These are phyloP conservation scores for Motacilla alba DNA, from an alignment of 2,113 vertebrate species.

Conservation along the genomic window DNA sequence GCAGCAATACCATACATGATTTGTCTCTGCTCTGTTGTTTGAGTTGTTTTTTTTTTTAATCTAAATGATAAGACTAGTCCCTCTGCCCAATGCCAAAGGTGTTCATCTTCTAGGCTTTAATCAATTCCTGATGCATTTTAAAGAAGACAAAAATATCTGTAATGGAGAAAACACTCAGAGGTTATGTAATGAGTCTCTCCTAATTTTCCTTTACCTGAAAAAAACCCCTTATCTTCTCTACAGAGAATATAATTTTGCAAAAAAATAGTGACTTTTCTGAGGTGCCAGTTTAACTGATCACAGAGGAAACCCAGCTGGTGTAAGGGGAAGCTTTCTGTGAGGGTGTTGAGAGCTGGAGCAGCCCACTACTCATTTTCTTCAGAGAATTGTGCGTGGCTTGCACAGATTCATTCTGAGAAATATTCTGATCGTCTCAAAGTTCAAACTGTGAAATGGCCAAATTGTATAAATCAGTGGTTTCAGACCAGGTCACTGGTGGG, in stretches of 20 bases:
- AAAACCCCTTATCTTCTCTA: not conserved
- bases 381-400: not conserved
- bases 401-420: not conserved
- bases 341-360: not conserved
- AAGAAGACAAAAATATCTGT: not conserved
- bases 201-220: not conserved
- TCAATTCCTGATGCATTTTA: not conserved
- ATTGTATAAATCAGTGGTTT: not conserved
- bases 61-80: not conserved
- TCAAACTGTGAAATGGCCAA: not conserved
- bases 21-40: not conserved
- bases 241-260: not conserved
- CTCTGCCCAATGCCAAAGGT: not conserved
- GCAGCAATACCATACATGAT: not conserved
- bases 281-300: not conserved
- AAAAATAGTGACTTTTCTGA: not conserved
- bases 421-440: not conserved
- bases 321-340: not conserved
- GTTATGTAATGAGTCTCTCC: not conserved
- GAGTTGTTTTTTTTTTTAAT: fast-evolving
- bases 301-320: not conserved
- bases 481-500: not conserved
- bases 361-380: not conserved
- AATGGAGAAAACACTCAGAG: not conserved
- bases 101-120: not conserved